phyloP scores from a whole-genome alignment of 2,113 vertebrate species.

The Campylorhamphus procurvoides region DNA sequence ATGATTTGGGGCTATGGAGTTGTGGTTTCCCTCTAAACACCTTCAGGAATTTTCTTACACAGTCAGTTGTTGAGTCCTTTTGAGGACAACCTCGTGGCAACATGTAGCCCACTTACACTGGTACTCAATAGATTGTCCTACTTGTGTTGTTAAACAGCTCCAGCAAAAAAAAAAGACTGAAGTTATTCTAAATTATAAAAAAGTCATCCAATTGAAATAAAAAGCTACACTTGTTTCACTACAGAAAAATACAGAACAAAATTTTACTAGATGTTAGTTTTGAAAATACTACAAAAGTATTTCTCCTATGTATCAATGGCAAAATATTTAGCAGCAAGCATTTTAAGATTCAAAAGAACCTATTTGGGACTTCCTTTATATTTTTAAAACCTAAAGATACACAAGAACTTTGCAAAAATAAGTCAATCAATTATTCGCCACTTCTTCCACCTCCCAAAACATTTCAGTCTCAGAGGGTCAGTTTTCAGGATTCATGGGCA shows the following conservation, averaged over 20 bases:
- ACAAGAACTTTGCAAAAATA: neutral
- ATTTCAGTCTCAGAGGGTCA: neutral
- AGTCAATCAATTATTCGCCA: neutral
- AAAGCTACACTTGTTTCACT: constrained; percentile 28
- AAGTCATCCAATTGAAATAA: neutral
- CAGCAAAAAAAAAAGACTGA: neutral
- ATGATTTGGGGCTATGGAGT: neutral
- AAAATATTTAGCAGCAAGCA: neutral
- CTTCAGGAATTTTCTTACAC: neutral
- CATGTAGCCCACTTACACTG: constrained; percentile 1
- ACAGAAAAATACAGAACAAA: constrained; percentile 21
- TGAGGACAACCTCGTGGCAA: neutral
- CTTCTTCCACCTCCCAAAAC: neutral
- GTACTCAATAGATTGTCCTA: constrained; percentile 15
- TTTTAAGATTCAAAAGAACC: neutral
- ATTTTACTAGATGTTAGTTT: constrained; percentile 22
- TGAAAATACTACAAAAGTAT: constrained; percentile 2
- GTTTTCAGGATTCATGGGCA: neutral
- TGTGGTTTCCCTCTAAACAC: neutral
- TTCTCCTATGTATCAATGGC: neutral
- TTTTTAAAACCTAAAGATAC: neutral
- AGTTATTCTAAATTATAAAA: constrained; percentile 2
- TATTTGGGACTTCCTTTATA: neutral
- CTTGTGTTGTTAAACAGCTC: constrained; percentile 17
- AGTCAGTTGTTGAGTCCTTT: neutral